Base-by-base conservation (phyloP, 2,797 vertebrate species). In the Eurystomus glaucurus region DNA sequence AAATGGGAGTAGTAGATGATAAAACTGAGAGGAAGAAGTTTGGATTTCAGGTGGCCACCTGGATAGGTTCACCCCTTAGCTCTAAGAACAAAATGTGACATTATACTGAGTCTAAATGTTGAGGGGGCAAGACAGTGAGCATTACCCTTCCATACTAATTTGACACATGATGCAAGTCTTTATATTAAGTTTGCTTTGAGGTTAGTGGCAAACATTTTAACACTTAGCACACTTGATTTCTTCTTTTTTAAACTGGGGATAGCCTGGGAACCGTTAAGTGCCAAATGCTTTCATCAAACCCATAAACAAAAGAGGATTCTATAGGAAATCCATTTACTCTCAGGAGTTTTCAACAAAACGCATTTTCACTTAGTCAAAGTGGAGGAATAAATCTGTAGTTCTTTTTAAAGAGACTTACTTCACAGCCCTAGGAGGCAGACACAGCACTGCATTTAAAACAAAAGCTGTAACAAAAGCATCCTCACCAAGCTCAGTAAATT, bases 211-310 rank as follows among this genome's bases (percentile, higher is more conserved):
- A 92, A 71, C 29, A 78, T 94, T 93, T 96, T 92, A 97, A 86
- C 41, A 76, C 92, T 93, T 52, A 52, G 81, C 78, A 93, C 41
- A 84, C 54, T 96, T 55, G 64, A 64, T 74, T 94, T 70, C 52
- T 90, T 69, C 58, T 96, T 86, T 93, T 90, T 90, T 80, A n/a
- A 97, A 93, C 37, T 81, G 87, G 16, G 76, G 90, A 82, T 91
- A 91, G 85, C 95, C 96, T 98, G 97, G 97, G 95, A 98, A 96
- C 93, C 91, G 96, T 96, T 97, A 98, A 97, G 58, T 94, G 85
- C 94, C 95, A 97, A 96, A 95, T 81, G 69, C 86, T 98, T 98
- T 97, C 94, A 96, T 94, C 93, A 83, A 94, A 76, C 83, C 55
- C 77, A 93, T 97, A 97, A 98, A 97, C 93, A 98, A 97, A 96